A percentile compares a stretch with the other conserved stretches of the same genome.
Conservation (phyloP, 2,113 vertebrate genomes). For the Eulemur rufifrons region DNA sequence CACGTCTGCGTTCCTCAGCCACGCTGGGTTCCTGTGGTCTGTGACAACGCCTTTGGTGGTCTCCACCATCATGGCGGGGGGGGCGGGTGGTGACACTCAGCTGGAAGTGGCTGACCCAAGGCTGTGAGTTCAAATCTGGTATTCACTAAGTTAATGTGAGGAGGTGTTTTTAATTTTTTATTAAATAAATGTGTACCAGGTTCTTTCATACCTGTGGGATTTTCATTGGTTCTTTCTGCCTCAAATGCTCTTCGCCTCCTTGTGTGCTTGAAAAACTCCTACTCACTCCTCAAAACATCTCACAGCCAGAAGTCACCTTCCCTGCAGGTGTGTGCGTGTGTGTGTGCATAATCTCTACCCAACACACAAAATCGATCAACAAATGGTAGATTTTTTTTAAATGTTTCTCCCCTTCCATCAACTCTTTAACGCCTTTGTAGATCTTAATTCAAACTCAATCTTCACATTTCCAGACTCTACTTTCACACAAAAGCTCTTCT, state of each 20-base stretch:
- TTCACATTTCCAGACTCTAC: neutral
- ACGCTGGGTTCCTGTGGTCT: rapidly evolving
- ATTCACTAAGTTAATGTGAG: neutral
- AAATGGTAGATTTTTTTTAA: neutral
- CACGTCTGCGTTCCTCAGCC: rapidly evolving
- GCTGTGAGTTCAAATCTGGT: neutral
- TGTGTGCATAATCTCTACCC: rapidly evolving
- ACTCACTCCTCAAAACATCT: neutral
- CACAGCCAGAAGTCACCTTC: neutral
- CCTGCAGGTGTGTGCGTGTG: neutral
- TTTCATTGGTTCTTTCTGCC: neutral
- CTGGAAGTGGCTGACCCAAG: neutral
- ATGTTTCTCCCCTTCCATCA: rapidly evolving
- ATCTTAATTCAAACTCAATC: neutral
- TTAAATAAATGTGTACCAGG: neutral
- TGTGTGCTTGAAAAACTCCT: neutral
- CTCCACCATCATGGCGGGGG: neutral
- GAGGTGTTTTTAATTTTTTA: neutral
- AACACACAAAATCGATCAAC: rapidly evolving
- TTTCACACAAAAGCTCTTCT: neutral
- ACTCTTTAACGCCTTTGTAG: neutral
- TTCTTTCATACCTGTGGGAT: neutral
- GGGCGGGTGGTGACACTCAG: no score
- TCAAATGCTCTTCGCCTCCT: neutral
- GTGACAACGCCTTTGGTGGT: no score